These are phyloP conservation scores for Trichogramma pretiosum DNA, from an alignment of 1,140 invertebrate species.

Conservation along the genomic window DNA sequence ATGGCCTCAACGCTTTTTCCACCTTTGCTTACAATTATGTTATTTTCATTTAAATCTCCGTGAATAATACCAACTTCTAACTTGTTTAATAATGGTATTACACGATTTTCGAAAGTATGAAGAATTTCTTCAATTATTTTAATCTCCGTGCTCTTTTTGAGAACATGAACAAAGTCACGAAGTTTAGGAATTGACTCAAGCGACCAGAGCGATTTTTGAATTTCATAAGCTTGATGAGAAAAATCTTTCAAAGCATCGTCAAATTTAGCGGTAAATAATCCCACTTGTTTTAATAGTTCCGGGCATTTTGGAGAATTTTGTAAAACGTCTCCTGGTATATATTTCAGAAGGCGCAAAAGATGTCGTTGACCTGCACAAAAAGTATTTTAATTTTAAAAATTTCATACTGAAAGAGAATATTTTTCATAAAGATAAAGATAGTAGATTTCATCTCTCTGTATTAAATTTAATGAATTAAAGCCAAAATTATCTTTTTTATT, in stretches of 20 bases:
- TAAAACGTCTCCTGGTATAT: constrained; percentile 61
- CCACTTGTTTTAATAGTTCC: constrained; percentile 59
- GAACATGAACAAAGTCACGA: constrained; percentile 58
- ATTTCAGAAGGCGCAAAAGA: constrained; percentile 64
- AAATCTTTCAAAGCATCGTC: constrained; percentile 61
- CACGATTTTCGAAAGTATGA: constrained; percentile 54
- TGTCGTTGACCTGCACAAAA: constrained; percentile 43
- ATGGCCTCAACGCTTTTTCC: constrained; percentile 43
- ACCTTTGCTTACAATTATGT: constrained; percentile 58
- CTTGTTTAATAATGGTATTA: constrained; percentile 48
- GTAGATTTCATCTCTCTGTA: too few species aligned
- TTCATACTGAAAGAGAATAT: neutral
- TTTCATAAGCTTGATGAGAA: constrained; percentile 58
- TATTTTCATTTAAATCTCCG: constrained; percentile 85
- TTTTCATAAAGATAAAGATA: too few species aligned
- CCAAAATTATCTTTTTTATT: too few species aligned
- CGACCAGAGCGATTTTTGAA: constrained; percentile 63
- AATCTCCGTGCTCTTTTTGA: constrained; percentile 53
- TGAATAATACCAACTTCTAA: constrained; percentile 72
- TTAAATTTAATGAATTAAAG: too few species aligned
- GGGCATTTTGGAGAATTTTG: constrained; percentile 47
- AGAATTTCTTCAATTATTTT: constrained; percentile 57
- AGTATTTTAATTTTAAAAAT: constrained; percentile 1
- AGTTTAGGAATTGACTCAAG: constrained; percentile 57
- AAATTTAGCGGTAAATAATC: constrained; percentile 58